Percentiles rank a stretch among this genome's conserved stretches.
These are phyloP conservation scores for Spheniscus mendiculus DNA, from an alignment of 2,113 vertebrate species.

Conservation along the genomic window DNA sequence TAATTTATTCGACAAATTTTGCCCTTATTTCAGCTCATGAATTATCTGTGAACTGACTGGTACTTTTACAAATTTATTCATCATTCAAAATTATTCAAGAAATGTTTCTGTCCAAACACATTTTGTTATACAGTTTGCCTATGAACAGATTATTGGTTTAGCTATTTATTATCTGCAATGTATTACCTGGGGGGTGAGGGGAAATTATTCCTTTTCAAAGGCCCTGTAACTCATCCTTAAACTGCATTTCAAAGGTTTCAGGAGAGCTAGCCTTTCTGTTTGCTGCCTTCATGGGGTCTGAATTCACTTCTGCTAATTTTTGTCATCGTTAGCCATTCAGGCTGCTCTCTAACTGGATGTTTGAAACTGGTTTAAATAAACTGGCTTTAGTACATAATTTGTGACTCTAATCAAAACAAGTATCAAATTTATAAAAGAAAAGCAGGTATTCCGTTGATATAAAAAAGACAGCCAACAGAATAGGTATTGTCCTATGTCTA, in stretches of 20 bases:
- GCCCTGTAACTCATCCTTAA: neutral
- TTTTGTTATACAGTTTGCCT: constrained; percentile 36
- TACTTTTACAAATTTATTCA: constrained; percentile 61
- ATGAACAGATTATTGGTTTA: constrained; percentile 27
- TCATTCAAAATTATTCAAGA: constrained; percentile 63
- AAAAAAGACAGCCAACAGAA: neutral
- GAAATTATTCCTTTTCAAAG: neutral
- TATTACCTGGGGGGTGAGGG: neutral
- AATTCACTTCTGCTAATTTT: neutral
- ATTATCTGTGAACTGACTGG: constrained; percentile 68
- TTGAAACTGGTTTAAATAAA: neutral
- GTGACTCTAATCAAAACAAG: neutral
- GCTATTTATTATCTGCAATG: constrained; percentile 11
- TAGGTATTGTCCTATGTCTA: neutral
- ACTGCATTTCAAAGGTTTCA: neutral
- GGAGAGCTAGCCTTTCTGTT: neutral
- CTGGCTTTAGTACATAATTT: neutral
- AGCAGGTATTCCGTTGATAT: neutral
- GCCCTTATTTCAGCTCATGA: constrained; percentile 68
- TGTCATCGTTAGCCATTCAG: neutral
- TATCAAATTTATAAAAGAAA: neutral
- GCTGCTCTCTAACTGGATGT: neutral
- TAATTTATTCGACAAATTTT: constrained; percentile 72
- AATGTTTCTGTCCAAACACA: constrained; percentile 59
- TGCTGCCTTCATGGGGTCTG: neutral